Percentiles rank a stretch among this genome's conserved stretches.
phyloP scores from a whole-genome alignment of 2,113 vertebrate genomes.

The Oenanthe melanoleuca region DNA sequence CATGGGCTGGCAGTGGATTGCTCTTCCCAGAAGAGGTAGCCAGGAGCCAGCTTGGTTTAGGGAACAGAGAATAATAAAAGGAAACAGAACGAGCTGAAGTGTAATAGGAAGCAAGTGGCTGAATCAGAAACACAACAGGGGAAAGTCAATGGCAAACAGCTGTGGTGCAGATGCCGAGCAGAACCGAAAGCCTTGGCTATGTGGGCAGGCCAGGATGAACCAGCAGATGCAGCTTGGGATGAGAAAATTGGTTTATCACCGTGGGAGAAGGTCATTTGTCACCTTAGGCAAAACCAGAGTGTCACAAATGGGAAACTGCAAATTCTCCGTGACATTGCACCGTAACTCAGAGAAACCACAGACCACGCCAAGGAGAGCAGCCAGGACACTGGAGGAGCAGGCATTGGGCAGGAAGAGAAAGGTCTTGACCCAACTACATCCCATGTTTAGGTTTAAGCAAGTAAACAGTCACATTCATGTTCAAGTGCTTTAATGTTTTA shows the following conservation, averaged over 20 bases:
- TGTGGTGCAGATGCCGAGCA: slow-evolving; percentile 43
- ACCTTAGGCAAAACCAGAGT: not conserved
- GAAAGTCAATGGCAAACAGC: slow-evolving; percentile 49
- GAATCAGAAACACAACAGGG: not conserved
- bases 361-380: not conserved
- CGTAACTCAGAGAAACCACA: not conserved
- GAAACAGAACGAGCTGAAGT: not conserved
- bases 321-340: not conserved
- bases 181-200: not conserved
- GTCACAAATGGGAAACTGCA: slow-evolving; percentile 15
- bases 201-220: not conserved
- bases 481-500: slow-evolving; percentile 53
- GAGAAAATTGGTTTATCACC: not conserved
- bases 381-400: slow-evolving; percentile 1
- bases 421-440: slow-evolving; percentile 23
- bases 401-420: slow-evolving; percentile 1
- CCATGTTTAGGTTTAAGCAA: slow-evolving; percentile 47
- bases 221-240: not conserved
- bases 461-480: slow-evolving; percentile 32
- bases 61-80: not conserved
- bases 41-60: not conserved
- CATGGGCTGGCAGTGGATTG: not conserved
- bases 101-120: not conserved
- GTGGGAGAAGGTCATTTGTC: slow-evolving; percentile 21
- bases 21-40: not conserved